These are phyloP conservation scores for Polypedilum pembai DNA, from an alignment of 1,140 invertebrate species.

Conservation along the genomic window DNA sequence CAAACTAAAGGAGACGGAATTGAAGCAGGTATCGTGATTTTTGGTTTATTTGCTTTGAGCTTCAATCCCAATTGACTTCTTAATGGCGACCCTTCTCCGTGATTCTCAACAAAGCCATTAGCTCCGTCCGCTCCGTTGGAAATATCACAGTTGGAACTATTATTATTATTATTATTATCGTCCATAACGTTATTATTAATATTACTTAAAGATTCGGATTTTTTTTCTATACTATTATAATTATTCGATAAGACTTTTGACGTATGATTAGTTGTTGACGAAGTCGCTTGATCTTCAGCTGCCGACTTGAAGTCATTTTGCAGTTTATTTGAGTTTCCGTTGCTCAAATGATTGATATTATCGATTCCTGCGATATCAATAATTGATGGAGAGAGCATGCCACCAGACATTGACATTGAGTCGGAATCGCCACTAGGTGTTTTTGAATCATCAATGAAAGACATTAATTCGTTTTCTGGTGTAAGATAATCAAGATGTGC, in stretches of 20 bases:
- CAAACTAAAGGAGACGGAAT: slow-evolving; percentile 38
- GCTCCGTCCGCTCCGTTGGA: slow-evolving; percentile 33
- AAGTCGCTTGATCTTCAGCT: not conserved
- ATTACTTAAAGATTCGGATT: slow-evolving; percentile 33
- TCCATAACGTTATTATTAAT: slow-evolving; percentile 14
- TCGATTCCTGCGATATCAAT: not conserved
- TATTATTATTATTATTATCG: slow-evolving; percentile 31
- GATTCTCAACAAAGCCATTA: slow-evolving; percentile 40
- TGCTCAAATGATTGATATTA: not conserved
- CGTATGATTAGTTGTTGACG: not conserved
- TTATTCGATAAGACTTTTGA: slow-evolving; percentile 36
- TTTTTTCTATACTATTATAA: slow-evolving; percentile 43
- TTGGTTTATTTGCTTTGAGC: slow-evolving; percentile 50
- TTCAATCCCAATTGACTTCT: slow-evolving; percentile 56
- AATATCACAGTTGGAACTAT: slow-evolving; percentile 33
- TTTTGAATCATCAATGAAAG: slow-evolving; percentile 56
- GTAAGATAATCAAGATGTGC: slow-evolving; percentile 73
- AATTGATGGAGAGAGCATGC: slow-evolving; percentile 5
- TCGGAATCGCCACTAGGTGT: slow-evolving; percentile 53
- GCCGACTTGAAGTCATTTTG: not conserved
- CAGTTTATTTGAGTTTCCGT: not conserved
- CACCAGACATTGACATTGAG: slow-evolving; percentile 45
- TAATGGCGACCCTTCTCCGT: slow-evolving; percentile 54
- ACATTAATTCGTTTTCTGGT: slow-evolving; percentile 55
- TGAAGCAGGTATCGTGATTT: slow-evolving; percentile 41